These are phyloP conservation scores for Probaryconus sp. DNA, from an alignment of 1,140 invertebrate genomes.

Conservation along the genomic window DNA sequence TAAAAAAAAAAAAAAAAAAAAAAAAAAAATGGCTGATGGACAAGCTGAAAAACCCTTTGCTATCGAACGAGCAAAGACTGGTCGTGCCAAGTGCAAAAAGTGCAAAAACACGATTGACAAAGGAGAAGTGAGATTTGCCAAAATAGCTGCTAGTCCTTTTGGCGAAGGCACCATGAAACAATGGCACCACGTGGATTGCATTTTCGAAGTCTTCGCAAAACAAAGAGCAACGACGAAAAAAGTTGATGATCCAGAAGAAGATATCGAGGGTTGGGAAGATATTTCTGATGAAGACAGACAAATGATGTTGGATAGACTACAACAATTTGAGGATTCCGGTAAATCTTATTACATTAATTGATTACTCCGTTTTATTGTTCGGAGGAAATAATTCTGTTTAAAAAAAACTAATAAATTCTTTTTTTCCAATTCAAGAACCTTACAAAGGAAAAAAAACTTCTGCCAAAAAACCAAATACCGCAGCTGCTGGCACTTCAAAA, in stretches of 20 bases:
- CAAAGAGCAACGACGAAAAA: conserved; percentile 89
- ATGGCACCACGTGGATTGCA: conserved; percentile 89
- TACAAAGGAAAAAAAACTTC: conserved; percentile 34
- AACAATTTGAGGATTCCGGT: conserved; percentile 79
- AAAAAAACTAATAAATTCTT: not conserved
- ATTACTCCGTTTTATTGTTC: not conserved
- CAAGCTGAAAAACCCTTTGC: conserved; percentile 81
- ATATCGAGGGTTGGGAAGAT: conserved; percentile 87
- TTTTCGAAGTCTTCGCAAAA: conserved; percentile 88
- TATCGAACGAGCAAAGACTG: conserved; percentile 87
- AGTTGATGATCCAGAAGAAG: conserved; percentile 85
- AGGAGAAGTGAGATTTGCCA: conserved; percentile 85
- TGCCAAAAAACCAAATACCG: not conserved
- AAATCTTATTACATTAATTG: conserved; percentile 25
- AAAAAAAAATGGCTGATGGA: conserved; percentile 69
- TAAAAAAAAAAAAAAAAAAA: no score
- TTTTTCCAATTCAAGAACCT: conserved; percentile 32
- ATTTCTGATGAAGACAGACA: conserved; percentile 84
- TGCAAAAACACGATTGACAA: conserved; percentile 89
- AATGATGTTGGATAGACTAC: conserved; percentile 81
- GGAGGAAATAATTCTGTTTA: not conserved
- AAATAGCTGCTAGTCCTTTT: conserved; percentile 88
- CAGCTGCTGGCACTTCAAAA: conserved; percentile 6
- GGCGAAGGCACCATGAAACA: conserved; percentile 91
- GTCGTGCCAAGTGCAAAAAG: conserved; percentile 90